Percentiles rank a stretch among this genome's conserved stretches.
Conservation (phyloP, 2,888 invertebrate species). For the Sepiola atlantica region DNA sequence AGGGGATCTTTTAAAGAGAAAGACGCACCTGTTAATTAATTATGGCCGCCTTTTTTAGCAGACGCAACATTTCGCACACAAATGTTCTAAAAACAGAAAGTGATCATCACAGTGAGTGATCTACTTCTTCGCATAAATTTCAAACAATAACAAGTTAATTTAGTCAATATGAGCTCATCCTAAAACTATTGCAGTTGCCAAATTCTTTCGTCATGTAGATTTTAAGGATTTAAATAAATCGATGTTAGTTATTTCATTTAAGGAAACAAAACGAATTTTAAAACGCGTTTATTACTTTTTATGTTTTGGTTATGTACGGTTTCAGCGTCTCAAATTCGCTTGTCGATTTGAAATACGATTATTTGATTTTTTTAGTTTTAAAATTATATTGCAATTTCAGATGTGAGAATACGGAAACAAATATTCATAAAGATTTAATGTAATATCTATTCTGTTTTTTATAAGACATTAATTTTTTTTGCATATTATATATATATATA, state of each 20-base stretch:
- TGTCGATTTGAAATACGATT: no score
- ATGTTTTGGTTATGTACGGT: no score
- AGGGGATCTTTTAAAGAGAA: neutral
- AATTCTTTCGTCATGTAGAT: no score
- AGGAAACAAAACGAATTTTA: neutral
- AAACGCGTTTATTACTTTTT: neutral
- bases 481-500: no score
- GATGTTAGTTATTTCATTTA: neutral
- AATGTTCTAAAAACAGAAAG: neutral
- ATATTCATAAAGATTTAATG: no score
- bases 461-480: no score
- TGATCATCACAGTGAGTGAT: neutral
- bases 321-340: no score
- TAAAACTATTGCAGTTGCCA: neutral
- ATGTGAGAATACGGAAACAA: no score
- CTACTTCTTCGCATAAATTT: neutral
- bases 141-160: neutral
- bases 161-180: neutral
- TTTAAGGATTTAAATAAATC: no score
- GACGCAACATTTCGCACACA: conserved; percentile 4
- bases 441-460: no score
- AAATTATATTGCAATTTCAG: no score
- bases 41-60: neutral
- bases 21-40: neutral
- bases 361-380: no score